These are phyloP conservation scores for Ashinkailepas kermadecensis DNA, from an alignment of 2,888 invertebrate genomes.

Conservation along the genomic window DNA sequence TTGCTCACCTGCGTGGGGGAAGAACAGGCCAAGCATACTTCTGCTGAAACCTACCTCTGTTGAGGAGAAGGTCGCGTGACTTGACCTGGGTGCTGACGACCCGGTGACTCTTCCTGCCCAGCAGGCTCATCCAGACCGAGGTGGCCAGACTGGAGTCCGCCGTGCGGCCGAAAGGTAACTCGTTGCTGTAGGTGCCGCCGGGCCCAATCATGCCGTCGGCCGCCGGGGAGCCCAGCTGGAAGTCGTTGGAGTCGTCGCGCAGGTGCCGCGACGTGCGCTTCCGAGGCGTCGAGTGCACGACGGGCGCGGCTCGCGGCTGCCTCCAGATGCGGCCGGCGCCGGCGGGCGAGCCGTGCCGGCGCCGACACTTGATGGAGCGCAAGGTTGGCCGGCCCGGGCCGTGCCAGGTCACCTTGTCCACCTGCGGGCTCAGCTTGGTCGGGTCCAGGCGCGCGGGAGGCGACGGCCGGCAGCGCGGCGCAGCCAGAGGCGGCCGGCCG, in stretches of 20 bases:
- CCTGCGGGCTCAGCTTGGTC: conserved; percentile 12
- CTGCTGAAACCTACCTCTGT: background rate
- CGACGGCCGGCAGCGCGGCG: background rate
- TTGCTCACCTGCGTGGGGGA: too few species aligned
- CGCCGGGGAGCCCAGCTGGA: conserved; percentile 11
- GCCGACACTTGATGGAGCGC: background rate
- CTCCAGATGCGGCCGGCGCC: conserved; percentile 3
- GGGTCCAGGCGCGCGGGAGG: background rate
- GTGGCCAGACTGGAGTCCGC: conserved; percentile 15
- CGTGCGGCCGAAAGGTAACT: background rate
- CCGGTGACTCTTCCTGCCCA: conserved; percentile 3
- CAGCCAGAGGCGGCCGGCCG: background rate
- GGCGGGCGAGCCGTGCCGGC: background rate
- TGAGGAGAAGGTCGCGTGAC: background rate
- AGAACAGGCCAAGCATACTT: too few species aligned
- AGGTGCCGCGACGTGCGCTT: background rate
- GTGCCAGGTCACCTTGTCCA: conserved; percentile 18
- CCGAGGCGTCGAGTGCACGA: background rate
- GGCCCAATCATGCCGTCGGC: background rate
- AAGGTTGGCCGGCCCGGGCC: background rate
- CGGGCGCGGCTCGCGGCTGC: background rate
- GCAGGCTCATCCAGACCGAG: background rate
- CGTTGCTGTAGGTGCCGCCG: conserved; percentile 3
- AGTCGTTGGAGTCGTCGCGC: conserved; percentile 13
- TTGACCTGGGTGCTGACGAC: conserved; percentile 4